Conservation (phyloP, 2,113 vertebrate genomes). For the Orthonyx spaldingii region DNA sequence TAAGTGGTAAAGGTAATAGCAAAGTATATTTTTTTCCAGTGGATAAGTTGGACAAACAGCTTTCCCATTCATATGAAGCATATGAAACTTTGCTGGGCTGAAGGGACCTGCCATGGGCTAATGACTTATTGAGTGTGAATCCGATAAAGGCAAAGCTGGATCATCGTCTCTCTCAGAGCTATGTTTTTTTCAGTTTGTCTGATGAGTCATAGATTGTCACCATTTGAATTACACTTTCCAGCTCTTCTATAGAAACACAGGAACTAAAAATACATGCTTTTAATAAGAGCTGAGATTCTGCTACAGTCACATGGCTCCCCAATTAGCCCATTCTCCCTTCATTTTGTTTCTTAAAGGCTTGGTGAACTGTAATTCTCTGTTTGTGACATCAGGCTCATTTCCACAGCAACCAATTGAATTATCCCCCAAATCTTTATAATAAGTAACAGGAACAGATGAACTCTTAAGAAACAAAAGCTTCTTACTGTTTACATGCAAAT, state of each 20-base stretch:
- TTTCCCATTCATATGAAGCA: neutral
- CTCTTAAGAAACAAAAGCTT: neutral
- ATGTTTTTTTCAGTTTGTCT: neutral
- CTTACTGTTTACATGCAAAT: constrained; percentile 20
- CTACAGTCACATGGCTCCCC: neutral
- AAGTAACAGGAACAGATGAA: constrained; percentile 19
- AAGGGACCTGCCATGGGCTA: neutral
- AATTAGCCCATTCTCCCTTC: constrained; percentile 27
- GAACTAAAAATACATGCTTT: constrained; percentile 45
- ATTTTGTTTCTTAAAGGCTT: constrained; percentile 6
- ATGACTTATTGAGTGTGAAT: neutral
- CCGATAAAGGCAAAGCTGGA: neutral
- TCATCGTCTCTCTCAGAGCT: neutral
- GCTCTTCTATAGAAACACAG: constrained; percentile 11
- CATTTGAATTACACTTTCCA: constrained; percentile 20
- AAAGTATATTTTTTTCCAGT: neutral
- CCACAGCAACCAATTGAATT: constrained; percentile 55
- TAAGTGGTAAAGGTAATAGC: neutral
- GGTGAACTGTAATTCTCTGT: constrained; percentile 15
- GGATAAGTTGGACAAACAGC: neutral
- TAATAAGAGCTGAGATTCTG: constrained; percentile 41
- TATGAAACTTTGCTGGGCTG: neutral
- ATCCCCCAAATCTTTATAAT: constrained; percentile 12
- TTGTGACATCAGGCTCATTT: constrained; percentile 50
- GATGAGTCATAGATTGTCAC: constrained; percentile 36